Base-by-base conservation (phyloP, 2,888 invertebrate species). In the Trachelus troglodyta region DNA sequence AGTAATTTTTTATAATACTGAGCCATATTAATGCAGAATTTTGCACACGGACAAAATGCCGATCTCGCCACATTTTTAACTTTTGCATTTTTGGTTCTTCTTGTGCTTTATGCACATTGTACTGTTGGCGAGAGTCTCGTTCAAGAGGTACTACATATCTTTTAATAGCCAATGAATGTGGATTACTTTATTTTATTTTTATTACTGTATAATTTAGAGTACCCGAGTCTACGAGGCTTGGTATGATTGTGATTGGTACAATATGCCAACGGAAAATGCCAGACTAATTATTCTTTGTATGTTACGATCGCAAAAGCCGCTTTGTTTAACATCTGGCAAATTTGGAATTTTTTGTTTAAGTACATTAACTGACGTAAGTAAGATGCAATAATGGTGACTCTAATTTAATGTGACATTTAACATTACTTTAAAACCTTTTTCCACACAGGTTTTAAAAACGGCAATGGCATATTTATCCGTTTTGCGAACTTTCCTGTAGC, bases 291-390 rank as follows among this genome's bases (percentile, higher is more conserved):
- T 93, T 33, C 88, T 94, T 33, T 93, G 93, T 78, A 88, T 93
- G 83, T 92, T 92, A 80, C 90, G 93, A 82, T 93, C 93, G 83
- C 93, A 93, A 81, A 92, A 91, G 33, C 93, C 93, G 1, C 87
- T 94, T 75, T 88, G 89, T 69, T 91, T 94, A 4, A 93, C 92
- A 0, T 93, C 94, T 40, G 94, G 93, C 9, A 94, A 94, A 87
- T 92, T 94, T 83, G 93, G 93, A 79, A 93, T 91, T 1, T 89
- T 94, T 31, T 93, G 94, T 4, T 89, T 94, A 35, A 91, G 92
- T 76, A 93, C 93, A 33, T 93, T 94, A 79, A 94, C 93, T 37
- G 89, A 92, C 79, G 94, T 93, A 89, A 92, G 92, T 79, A 15
- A 33, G 23, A 56, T 2, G 9, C 2, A 23, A 15, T 56, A 23